Evolutionary conservation across 1,140 invertebrate genomes (phyloP), one percentile per base, ranked within the genome.

Genomic region (Dolichoris vasculosae): DNA sequence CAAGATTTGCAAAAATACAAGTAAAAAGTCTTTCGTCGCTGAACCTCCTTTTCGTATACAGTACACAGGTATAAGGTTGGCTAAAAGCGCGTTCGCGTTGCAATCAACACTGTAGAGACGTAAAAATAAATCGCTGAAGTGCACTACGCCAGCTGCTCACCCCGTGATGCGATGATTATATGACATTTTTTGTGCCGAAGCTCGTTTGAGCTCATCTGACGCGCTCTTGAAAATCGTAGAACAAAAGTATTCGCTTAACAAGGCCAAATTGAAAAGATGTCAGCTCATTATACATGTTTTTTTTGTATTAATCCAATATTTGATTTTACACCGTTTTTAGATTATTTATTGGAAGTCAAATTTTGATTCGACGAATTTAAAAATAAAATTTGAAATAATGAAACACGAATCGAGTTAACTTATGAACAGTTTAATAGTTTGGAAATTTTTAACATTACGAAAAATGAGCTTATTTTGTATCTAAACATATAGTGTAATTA

Each of bases 101-200:
- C 71, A 43, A 43, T 75, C 40, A 75, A 46, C 71, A 46, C 38
- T 26, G 7, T 46, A 0, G 38, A 46, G 26, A 38, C 23, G 40
- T 38, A 46, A 75, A 75, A 75, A 75, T 75, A 75, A 35, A 69
- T 69, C 30, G 59, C 4, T 63, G 11, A 26, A 63, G 59, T 63
- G n/a, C 6, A 63, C n/a, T 20, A 69, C 35, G 15, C 35, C 67
- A 38, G 35, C 67, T 38, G 67, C 67, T 35, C 67, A 17, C 35
- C 35, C 23, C 9, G 2, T 38, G 67, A 38, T 38, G 67, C 35
- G 11, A 63, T 63, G n/a, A 63, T 63, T 35, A 35, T 43, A 38
- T 43, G 35, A 73, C 38, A 73, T 43, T 43, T 73, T 73, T 73
- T 73, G 69, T 73, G 40, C 17, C 20, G 43, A 26, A 43, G 13